Evolutionary conservation across 1,140 invertebrate genomes (phyloP).

Genomic region (Goniozus legneri): DNA sequence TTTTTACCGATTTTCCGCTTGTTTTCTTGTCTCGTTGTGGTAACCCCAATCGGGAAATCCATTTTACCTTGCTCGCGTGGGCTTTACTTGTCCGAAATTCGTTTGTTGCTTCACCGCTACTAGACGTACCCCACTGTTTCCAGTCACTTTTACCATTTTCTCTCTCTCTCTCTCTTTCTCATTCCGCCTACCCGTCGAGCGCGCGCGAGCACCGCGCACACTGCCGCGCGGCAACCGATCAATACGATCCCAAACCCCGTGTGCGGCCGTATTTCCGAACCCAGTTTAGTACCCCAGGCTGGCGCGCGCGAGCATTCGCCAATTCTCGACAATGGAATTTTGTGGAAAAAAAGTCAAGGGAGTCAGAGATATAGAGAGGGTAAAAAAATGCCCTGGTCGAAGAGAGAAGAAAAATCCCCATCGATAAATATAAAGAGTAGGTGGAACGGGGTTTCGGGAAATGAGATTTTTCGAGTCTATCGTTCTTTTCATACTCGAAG

Average conservation of each 20-base stretch:
- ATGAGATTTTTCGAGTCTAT: too few relatives aligned
- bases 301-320: too few relatives aligned
- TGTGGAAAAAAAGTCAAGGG: conserved; percentile 1
- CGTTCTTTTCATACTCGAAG: not conserved
- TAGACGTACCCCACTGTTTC: conserved; percentile 30
- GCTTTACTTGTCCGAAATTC: conserved; percentile 21
- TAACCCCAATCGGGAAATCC: too few relatives aligned
- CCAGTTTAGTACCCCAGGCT: conserved; percentile 24
- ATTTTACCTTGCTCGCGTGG: too few relatives aligned
- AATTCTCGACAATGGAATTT: conserved; percentile 2
- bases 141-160: too few relatives aligned
- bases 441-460: too few relatives aligned
- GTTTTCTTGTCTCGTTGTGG: too few relatives aligned
- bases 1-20: too few relatives aligned
- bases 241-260: conserved; percentile 44
- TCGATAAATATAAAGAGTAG: not conserved
- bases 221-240: conserved; percentile 38
- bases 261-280: conserved; percentile 37
- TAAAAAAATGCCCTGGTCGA: conserved; percentile 2
- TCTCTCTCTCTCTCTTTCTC: too few relatives aligned
- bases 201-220: too few relatives aligned
- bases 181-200: too few relatives aligned
- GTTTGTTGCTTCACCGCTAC: conserved; percentile 17
- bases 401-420: too few relatives aligned
- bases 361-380: conserved; percentile 1